Evolutionary conservation across 2,888 invertebrate genomes (phyloP), one percentile per base, ranked within the genome.

Genomic region (Ectemnius continuus): DNA sequence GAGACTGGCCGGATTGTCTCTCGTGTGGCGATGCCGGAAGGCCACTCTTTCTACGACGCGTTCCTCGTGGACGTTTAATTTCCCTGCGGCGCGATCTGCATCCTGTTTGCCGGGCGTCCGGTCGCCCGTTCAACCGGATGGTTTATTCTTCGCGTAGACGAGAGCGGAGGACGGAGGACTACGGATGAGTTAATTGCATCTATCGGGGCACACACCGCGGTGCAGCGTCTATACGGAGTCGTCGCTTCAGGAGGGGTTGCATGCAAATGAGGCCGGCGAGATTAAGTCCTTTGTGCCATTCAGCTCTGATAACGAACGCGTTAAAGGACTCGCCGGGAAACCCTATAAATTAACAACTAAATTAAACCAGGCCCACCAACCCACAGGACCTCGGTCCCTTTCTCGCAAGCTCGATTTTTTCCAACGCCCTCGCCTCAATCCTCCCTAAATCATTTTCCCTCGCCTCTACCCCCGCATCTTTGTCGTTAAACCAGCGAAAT

Each of bases 331-430:
- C 76, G 66, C 65, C 68, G 70, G 36, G 79, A 73, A 80, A 76
- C 75, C 80, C 76, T 79, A 80, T 83, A 84, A 85, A 85, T 85
- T 85, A 85, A 85, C 85, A 84, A 84, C 82, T 85, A 85, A 76
- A 85, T 86, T 84, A 85, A 85, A 84, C 73, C 76, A 52, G 52
- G 52, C 52, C n/a, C 52, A 16, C 23, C 14, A 75, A 75, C 75
- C 75, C 57, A 23, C 23, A 23, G 23, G 23, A 23, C 23, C 3
- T 75, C 78, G 73, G n/a, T n/a, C 47, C 59, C 47, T 64, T 67
- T 23, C 23, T 23, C 3, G 23, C 23, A 23, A 23, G 23, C 23
- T 2, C 2, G 23, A 23, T 3, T 23, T 23, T 23, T 23, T 23
- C 2, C 23, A 23, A 23, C 58, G 14, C 61, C 48, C 67, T 69